Percentiles rank a stretch among this genome's conserved stretches.
Conservation (phyloP, 2,888 invertebrate species). For the Drosophila mulleri region DNA sequence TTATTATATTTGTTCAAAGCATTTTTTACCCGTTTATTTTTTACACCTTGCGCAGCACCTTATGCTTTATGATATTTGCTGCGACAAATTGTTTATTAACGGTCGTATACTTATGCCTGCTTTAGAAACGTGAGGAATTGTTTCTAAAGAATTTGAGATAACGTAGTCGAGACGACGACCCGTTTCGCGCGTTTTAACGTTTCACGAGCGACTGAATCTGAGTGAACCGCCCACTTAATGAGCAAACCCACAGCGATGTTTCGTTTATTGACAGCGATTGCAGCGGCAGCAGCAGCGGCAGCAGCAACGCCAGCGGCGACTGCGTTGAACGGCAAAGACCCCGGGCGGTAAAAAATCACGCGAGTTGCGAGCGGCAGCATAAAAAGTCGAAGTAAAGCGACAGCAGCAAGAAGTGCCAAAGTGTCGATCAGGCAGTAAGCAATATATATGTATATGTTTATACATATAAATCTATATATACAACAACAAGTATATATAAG, state of each 20-base stretch:
- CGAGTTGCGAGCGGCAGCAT: constrained; percentile 69
- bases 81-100: constrained; percentile 15
- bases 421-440: constrained; percentile 65
- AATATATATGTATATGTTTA: constrained; percentile 6
- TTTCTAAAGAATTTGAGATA: constrained; percentile 36
- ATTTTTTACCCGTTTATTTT: constrained; percentile 10
- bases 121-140: constrained; percentile 6
- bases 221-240: constrained; percentile 60
- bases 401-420: constrained; percentile 54
- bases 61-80: not conserved
- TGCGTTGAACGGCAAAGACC: constrained; percentile 40
- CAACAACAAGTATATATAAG: constrained; percentile 23
- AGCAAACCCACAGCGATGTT: constrained; percentile 39
- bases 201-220: constrained; percentile 64
- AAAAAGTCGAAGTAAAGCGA: constrained; percentile 36
- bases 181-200: constrained; percentile 64
- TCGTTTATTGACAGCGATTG: constrained; percentile 22
- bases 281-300: constrained; percentile 6
- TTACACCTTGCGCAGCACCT: constrained; percentile 18
- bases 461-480: constrained; percentile 13
- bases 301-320: constrained; percentile 1
- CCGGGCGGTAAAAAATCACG: constrained; percentile 62
- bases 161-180: constrained; percentile 39
- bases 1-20: not conserved
- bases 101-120: constrained; percentile 4